Evolutionary conservation across 2,113 vertebrate genomes (phyloP), one percentile per base, ranked within the genome.

Genomic region (Myiagra hebetior): DNA sequence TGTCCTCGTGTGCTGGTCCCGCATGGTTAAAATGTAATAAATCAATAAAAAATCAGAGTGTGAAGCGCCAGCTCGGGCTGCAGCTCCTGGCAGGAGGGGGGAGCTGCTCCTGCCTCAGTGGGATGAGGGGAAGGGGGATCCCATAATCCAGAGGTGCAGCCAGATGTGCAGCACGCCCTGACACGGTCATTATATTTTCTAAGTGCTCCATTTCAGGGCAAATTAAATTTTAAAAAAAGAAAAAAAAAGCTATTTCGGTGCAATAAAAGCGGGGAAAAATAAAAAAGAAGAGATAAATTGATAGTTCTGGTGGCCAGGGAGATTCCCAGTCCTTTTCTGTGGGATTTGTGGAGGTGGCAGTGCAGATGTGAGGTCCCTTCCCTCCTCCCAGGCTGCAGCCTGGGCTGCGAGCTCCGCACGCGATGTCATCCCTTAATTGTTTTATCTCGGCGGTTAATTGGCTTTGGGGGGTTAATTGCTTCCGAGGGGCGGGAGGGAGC

Each of bases 161-260:
- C 94, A 84, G 62, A 75, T 37, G 81, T 69, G 78, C 69, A 55
- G 59, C n/a, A 28, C 6, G 1, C 57, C 41, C 57, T 17, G 35
- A 9, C 20, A 2, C 6, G 31, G 37, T 2, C 13, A 0, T 26
- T 2, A 35, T 3, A 21, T 11, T 7, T 67, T 70, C 65, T 12
- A 44, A 41, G 7, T 6, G 78, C 69, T 77, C 64, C 15, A 0
- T 30, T 59, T 33, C 14, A 9, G 26, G 0, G 14, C 31, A 16
- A 82, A 49, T 37, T 28, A 37, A 80, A 42, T n/a, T 23, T 4
- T 6, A n/a, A 7, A 33, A 64, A 42, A 37, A 31, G 31, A 39
- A 64, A 19, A 33, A 31, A 42, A 15, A 22, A 2, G 5, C 3
- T 5, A 27, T 13, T 21, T 11, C 0, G 1, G 6, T 4, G 28